Evolutionary conservation across 2,797 vertebrate species (phyloP), one percentile per base, ranked within the genome.

Genomic region (Cuculus canorus): DNA sequence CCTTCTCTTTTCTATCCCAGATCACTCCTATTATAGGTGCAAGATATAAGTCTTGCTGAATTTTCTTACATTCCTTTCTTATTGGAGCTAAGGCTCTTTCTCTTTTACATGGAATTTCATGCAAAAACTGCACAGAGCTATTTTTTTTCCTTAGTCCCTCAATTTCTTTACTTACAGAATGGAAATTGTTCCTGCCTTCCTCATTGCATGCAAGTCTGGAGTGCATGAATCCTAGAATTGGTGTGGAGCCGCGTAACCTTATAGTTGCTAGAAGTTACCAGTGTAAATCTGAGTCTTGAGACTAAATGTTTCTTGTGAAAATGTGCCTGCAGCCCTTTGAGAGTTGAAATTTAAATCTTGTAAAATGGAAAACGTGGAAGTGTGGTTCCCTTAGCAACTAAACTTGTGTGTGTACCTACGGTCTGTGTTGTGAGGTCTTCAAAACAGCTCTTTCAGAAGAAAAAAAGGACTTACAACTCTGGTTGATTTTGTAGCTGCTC

Each of bases 11-110:
- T 84, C 83, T 92, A 5, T 79, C 43, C 33, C 60, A 68, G 39
- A 57, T 94, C 30, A 25, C 32, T 85, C 32, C 35, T 77, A 21
- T 8, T 85, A 89, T 73, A 80, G 6, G 56, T 80, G 43, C 39
- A 73, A 91, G 68, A 87, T 60, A 24, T 73, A 76, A 83, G 65
- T 24, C 64, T 71, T 73, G 21, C 56, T 77, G 64, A 68, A 30
- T 82, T 93, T 93, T 82, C 53, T 6, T 70, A 10, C 18, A 32
- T 77, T 93, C 56, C 19, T 95, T 93, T 90, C 53, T 80, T 79
- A 35, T 14, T 61, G 47, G 32, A 92, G 21, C 33, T 73, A 48
- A 77, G 60, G 73, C 43, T 76, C 13, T 30, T 90, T 91, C 53
- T 85, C 54, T 87, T 88, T 61, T 48, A 64, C 8, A 8, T 60